Evolutionary conservation across 2,888 invertebrate genomes (phyloP).

Genomic region (Petrolisthes manimaculis): DNA sequence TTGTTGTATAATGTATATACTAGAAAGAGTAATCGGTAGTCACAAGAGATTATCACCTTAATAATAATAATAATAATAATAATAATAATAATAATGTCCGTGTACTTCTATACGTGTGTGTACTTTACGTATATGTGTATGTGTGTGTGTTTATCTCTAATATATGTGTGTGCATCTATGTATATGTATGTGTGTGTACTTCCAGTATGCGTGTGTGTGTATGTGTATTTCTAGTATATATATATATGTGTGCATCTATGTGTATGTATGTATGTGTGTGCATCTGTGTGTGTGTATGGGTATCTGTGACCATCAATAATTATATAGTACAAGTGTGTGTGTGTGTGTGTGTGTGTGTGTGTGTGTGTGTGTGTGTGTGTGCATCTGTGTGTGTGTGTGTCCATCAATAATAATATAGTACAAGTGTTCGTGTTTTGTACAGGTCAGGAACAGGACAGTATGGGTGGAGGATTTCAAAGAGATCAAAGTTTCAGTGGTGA

Average conservation of each 20-base stretch:
- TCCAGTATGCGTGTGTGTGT: no score
- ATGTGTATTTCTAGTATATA: not conserved
- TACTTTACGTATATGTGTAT: not conserved
- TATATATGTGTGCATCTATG: not conserved
- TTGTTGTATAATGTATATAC: no score
- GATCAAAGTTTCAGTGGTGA: slow-evolving; percentile 64
- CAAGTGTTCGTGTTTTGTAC: not conserved
- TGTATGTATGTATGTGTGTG: not conserved
- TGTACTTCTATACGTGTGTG: not conserved
- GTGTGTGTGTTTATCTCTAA: no score
- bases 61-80: no score
- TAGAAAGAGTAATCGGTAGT: no score
- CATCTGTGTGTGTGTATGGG: no score
- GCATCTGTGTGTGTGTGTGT: not conserved
- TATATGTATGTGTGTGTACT: not conserved
- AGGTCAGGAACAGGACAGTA: slow-evolving; percentile 62
- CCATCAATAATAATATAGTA: not conserved
- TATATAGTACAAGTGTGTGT: not conserved
- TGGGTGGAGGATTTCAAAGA: slow-evolving; percentile 54
- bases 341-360: not conserved
- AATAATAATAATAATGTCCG: not conserved
- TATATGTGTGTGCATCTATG: not conserved
- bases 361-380: not conserved
- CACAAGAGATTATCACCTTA: no score
- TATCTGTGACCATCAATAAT: no score